Base-by-base conservation (phyloP, 2,797 vertebrate species). In the Gymnopithys bicolor region DNA sequence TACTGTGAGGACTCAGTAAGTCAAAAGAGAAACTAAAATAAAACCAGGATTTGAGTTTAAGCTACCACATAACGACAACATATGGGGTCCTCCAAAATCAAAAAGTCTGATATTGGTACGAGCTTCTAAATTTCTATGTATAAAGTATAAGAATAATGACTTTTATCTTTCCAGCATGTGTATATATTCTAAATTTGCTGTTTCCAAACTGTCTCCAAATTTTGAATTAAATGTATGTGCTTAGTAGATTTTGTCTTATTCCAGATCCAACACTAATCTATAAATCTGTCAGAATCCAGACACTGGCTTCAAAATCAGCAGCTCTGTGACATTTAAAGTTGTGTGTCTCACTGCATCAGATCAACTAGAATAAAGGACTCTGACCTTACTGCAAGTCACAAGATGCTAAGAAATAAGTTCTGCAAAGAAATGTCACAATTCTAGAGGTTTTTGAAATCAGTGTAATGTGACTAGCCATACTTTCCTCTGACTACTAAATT, bases 51-150 rank as follows among this genome's bases (percentile, higher is more conserved):
- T 39, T 58, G 7, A 55, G 27, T 55, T 33, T 27, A 45, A 8
- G 4, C 9, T 75, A 37, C 19, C 10, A n/a, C 4, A 13, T 10
- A 66, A 43, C 0, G 5, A 30, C 19, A 35, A 49, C 1, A 0
- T 35, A 11, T 22, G 46, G 10, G 4, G 13, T 78, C 14, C 7
- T 78, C 25, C 14, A 73, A 37, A 53, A 17, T 14, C 41, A 41
- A 75, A 64, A 3, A 39, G 41, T 46, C 14, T 63, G 24, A 43
- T 48, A 56, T 21, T 73, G 45, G 13, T 33, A 27, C 7, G 4
- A 56, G 25, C 16, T 4, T 48, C 9, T 52, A 77, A 3, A 13
- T 37, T 35, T 73, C 11, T n/a, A 30, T 28, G 11, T 28, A 28
- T 51, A 16, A 51, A 28, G 5, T 25, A 52, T 2, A 2, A 17